Evolutionary conservation across 1,140 invertebrate species (phyloP).

Genomic region (Musca domestica): DNA sequence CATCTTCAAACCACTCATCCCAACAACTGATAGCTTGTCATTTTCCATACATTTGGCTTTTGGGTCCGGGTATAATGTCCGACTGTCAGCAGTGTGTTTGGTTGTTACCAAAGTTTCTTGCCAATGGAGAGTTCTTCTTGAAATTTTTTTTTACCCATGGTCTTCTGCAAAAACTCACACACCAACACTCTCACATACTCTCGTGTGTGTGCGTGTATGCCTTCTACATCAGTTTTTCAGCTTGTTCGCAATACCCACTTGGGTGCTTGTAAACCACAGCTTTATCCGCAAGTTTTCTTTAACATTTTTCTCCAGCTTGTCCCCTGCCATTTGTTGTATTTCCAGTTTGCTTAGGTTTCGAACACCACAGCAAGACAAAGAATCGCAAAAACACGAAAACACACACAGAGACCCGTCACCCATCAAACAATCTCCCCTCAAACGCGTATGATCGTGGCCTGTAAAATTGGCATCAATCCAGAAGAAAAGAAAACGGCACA

Average conservation of each 20-base stretch:
- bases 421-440: too few species aligned
- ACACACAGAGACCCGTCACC: too few species aligned
- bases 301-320: background rate
- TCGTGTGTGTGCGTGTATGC: background rate
- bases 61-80: background rate
- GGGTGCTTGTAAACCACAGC: constrained; percentile 1
- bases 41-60: background rate
- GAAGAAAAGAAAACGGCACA: too few species aligned
- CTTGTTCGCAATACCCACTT: background rate
- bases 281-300: constrained; percentile 11
- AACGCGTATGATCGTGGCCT: too few species aligned
- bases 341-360: too few species aligned
- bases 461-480: too few species aligned
- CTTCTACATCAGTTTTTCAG: background rate
- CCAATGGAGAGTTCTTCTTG: background rate
- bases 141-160: background rate
- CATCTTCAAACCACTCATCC: constrained; percentile 10
- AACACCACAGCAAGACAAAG: too few species aligned
- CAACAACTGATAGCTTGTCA: constrained; percentile 7
- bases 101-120: background rate
- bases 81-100: too few species aligned
- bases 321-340: background rate
- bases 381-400: too few species aligned
- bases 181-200: background rate
- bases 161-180: background rate